Conservation (phyloP, 2,113 vertebrate species). For the Rhinolophus ferrumequinum region DNA sequence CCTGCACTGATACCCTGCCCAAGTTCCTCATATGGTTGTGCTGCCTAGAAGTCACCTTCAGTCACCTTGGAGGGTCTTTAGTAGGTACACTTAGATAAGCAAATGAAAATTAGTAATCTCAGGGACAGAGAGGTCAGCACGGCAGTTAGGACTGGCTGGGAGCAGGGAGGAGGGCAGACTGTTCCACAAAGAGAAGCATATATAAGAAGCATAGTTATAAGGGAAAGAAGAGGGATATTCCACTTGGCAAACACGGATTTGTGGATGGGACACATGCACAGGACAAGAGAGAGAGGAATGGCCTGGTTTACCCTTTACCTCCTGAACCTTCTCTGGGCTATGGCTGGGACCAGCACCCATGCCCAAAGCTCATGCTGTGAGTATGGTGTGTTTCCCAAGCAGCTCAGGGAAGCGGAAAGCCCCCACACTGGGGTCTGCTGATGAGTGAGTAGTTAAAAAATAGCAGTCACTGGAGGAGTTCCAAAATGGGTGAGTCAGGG, state of each 20-base stretch:
- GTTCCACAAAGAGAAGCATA: neutral
- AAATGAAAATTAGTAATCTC: neutral
- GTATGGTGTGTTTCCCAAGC: neutral
- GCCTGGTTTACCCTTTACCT: neutral
- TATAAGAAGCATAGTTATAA: constrained; percentile 11
- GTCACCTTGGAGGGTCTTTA: neutral
- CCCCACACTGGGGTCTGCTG: neutral
- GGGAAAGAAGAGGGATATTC: neutral
- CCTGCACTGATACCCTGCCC: neutral
- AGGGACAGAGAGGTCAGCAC: neutral
- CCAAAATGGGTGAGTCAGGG: neutral
- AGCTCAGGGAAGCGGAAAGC: neutral
- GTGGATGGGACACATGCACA: accelerated
- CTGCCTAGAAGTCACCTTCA: constrained; percentile 15
- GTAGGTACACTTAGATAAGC: constrained; percentile 48
- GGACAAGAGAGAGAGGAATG: neutral
- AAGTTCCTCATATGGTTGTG: neutral
- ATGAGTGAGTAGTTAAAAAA: neutral
- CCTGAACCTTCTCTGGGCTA: constrained; percentile 52
- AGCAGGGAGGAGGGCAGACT: neutral
- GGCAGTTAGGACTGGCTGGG: neutral
- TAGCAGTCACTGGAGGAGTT: accelerated
- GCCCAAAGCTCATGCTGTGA: constrained; percentile 66
- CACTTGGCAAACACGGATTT: neutral
- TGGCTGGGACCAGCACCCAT: neutral